phyloP scores from a whole-genome alignment of 1,140 invertebrate genomes.

The Lysiphlebus fabarum region DNA sequence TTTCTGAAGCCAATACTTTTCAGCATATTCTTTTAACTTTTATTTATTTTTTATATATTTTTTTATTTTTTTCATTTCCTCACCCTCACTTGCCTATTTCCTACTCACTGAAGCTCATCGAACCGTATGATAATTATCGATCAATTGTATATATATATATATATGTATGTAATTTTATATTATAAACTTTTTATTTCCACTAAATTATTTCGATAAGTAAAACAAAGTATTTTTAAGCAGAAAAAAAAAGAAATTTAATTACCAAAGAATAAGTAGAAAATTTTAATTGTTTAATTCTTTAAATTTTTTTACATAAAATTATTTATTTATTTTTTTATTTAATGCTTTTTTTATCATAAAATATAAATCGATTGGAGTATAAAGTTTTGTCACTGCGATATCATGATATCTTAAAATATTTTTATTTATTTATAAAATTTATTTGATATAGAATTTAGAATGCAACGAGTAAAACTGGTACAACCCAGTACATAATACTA shows the following conservation, averaged over 20 bases:
- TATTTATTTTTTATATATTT: slow-evolving; percentile 1
- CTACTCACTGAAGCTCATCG: background rate
- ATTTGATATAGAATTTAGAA: background rate
- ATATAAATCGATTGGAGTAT: slow-evolving; percentile 21
- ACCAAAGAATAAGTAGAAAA: no score
- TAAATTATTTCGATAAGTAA: background rate
- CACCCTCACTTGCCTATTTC: background rate
- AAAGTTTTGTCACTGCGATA: slow-evolving; percentile 23
- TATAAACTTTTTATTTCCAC: background rate
- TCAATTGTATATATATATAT: no score
- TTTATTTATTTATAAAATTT: slow-evolving; percentile 15
- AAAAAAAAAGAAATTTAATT: background rate
- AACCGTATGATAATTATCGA: background rate
- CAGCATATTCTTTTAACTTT: background rate
- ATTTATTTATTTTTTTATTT: no score
- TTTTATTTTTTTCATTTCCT: background rate
- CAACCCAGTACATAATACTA: slow-evolving; percentile 13
- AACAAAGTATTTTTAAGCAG: no score
- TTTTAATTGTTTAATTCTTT: no score
- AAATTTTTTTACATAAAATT: no score
- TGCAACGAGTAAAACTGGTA: slow-evolving; percentile 10
- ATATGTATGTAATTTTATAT: background rate
- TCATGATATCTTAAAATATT: slow-evolving; percentile 18
- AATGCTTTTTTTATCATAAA: background rate
- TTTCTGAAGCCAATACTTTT: slow-evolving; percentile 11